Evolutionary conservation across 2,888 invertebrate species (phyloP).

Genomic region (Drosophila aldrichi): DNA sequence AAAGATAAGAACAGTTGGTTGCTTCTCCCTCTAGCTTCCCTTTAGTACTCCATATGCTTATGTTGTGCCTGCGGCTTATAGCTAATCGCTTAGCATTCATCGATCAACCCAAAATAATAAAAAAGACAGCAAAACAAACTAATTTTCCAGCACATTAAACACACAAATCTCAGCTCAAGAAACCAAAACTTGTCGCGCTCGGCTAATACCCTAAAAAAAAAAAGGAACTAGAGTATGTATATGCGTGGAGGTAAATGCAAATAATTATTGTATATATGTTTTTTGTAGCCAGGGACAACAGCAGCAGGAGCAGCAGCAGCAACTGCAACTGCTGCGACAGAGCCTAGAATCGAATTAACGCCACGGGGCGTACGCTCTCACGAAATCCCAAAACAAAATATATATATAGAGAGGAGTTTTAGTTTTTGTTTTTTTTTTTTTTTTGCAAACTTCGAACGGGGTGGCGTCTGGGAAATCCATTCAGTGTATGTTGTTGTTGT

Average conservation of each 20-base stretch:
- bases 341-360: conserved; percentile 74
- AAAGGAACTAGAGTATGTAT: background rate
- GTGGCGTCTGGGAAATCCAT: conserved; percentile 76
- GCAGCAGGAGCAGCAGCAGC: background rate
- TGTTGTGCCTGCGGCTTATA: conserved; percentile 17
- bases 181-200: conserved; percentile 38
- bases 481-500: conserved; percentile 26
- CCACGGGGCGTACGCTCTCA: conserved; percentile 73
- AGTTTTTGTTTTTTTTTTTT: background rate
- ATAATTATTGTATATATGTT: conserved; percentile 79
- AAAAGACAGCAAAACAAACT: conserved; percentile 66
- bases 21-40: background rate
- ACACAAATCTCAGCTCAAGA: conserved; percentile 24
- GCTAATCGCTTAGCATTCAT: conserved; percentile 20
- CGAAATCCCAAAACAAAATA: conserved; percentile 53
- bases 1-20: background rate
- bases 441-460: conserved; percentile 52
- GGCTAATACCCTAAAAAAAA: conserved; percentile 18
- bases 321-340: conserved; percentile 28
- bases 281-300: conserved; percentile 57
- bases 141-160: conserved; percentile 76
- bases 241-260: conserved; percentile 50
- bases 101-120: conserved; percentile 15
- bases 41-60: background rate
- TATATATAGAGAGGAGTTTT: conserved; percentile 5